Conservation (phyloP, 2,888 invertebrate species). For the Ophion ellenae region DNA sequence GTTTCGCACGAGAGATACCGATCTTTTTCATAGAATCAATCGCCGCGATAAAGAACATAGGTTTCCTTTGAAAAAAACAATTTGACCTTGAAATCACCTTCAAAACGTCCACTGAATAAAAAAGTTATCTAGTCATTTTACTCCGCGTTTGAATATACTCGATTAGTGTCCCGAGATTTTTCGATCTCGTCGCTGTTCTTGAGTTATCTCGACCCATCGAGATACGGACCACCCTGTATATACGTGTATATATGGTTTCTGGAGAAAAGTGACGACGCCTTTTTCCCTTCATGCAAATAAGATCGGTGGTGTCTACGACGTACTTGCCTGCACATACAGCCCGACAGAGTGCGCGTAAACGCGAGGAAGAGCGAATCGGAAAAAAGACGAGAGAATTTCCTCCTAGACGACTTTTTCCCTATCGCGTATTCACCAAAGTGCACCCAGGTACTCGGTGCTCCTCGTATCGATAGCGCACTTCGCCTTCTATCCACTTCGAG, state of each 20-base stretch:
- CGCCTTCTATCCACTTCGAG: not conserved
- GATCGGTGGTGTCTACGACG: not conserved
- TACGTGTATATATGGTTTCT: not conserved
- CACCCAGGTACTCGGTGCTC: constrained; percentile 13
- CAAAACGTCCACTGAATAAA: not conserved
- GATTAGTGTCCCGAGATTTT: not conserved
- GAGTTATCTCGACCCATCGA: not conserved
- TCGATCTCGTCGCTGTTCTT: not conserved
- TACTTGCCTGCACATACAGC: not conserved
- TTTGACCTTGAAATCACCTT: not conserved
- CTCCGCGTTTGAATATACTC: not conserved
- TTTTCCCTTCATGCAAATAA: constrained; percentile 32
- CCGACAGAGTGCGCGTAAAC: not conserved
- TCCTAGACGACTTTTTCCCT: constrained; percentile 38
- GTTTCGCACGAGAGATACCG: not conserved
- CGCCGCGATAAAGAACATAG: not conserved
- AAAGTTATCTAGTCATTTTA: not conserved
- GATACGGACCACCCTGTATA: not conserved
- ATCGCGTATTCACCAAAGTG: constrained; percentile 25
- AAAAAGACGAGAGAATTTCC: constrained; percentile 17
- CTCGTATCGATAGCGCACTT: not conserved
- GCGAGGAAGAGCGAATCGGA: constrained; percentile 13
- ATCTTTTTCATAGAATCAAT: no score
- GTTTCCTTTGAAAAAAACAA: not conserved
- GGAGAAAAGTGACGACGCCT: constrained; percentile 11